Evolutionary conservation across 35 echinoderm and acorn worm species (phyloP), one percentile per base, ranked within the genome.

Genomic region (Amphiura filiformis): DNA sequence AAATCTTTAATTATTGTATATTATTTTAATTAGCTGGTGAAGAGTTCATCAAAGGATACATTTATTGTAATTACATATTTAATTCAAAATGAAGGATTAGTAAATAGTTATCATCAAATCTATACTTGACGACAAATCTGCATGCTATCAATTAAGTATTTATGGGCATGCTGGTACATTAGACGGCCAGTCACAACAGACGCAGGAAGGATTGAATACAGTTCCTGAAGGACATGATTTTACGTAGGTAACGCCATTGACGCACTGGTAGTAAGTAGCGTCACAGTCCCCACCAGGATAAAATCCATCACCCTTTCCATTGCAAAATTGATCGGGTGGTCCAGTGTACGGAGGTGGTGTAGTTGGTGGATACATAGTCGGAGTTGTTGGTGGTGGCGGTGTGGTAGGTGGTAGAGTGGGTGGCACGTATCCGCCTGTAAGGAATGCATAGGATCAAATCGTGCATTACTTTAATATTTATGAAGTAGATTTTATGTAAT

Each of bases 151-250:
- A n/a, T n/a, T n/a, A n/a, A n/a, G n/a, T n/a, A 70, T 70, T 70
- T 70, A 70, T 26, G 61, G 61, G 26, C 61, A 70, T 26, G 61
- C 61, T 70, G 61, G 61, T 70, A 70, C 26, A n/a, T 90, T 90
- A 14, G 30, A 57, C 31, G 80, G 56, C 88, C 88, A 90, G 37
- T 90, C 88, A 83, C 88, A 90, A 23, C 31, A 35, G 36, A 1
- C 1, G 30, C 32, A 34, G 32, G 1, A 31, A 7, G 80, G 56
- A 28, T 90, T 90, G 30, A 70, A 90, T 34, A 77, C 33, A 39
- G 81, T 81, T 9, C 88, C 88, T 17, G 20, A n/a, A n/a, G 38
- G 40, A 44, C 88, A 90, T 35, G 80, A 28, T 41, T 76, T 39
- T 13, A 32, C 15, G 56, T 76, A 90, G 1, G 57, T 84, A 1